Percentiles rank a stretch among this genome's conserved stretches.
Evolutionary conservation across 2,888 invertebrate species (phyloP).

Genomic region (Drosophila maculinotata): DNA sequence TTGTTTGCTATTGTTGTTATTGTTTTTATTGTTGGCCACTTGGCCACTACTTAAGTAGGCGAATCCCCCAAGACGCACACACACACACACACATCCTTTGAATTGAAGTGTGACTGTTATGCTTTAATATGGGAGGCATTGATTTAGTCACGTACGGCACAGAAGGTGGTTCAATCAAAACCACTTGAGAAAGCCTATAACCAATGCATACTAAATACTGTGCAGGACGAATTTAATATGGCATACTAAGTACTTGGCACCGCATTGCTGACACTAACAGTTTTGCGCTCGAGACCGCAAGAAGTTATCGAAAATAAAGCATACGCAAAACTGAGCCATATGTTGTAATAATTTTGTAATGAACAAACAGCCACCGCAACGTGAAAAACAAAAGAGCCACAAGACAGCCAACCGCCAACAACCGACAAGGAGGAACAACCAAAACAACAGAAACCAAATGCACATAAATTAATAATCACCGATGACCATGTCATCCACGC

Average conservation of each 20-base stretch:
- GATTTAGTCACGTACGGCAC: conserved; percentile 68
- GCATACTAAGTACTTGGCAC: no score
- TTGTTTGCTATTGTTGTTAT: conserved; percentile 59
- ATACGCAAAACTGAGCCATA: conserved; percentile 51
- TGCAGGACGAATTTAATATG: no score
- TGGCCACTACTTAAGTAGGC: conserved; percentile 64
- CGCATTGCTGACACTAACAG: no score
- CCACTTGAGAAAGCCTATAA: neutral
- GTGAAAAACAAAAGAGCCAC: conserved; percentile 37
- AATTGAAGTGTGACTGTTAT: conserved; percentile 47
- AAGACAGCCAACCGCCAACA: conserved; percentile 14
- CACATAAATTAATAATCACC: conserved; percentile 75
- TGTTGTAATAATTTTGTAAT: conserved; percentile 68
- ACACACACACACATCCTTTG: conserved; percentile 27
- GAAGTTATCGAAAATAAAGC: neutral
- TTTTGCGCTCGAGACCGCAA: no score
- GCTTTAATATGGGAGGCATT: conserved; percentile 64
- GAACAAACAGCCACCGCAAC: conserved; percentile 40
- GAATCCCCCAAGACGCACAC: conserved; percentile 17
- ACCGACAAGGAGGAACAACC: neutral
- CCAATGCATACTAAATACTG: conserved; percentile 8
- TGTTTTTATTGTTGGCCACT: conserved; percentile 32
- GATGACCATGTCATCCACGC: conserved; percentile 80
- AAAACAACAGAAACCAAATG: conserved; percentile 25
- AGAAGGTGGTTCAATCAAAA: conserved; percentile 16